phyloP scores from a whole-genome alignment of 1,140 invertebrate genomes.

The Drosophila mojavensis region DNA sequence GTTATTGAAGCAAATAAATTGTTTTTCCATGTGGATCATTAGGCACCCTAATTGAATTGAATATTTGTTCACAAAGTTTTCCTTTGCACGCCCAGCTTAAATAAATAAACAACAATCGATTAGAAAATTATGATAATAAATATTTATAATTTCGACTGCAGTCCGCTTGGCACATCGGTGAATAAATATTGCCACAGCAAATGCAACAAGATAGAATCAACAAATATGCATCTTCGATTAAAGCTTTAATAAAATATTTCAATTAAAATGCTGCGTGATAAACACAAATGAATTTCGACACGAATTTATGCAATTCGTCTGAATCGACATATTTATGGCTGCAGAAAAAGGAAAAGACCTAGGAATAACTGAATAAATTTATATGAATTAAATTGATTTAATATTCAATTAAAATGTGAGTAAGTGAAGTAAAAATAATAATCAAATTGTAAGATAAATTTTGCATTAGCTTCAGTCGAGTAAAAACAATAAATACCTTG shows the following conservation, averaged over 20 bases:
- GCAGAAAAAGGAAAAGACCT: no score
- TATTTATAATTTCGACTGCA: conserved; percentile 48
- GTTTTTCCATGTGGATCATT: conserved; percentile 67
- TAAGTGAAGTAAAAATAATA: no score
- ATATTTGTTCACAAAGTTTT: conserved; percentile 57
- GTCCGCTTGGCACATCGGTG: neutral
- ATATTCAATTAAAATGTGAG: no score
- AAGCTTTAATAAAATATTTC: conserved; percentile 17
- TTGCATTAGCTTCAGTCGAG: no score
- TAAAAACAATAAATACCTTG: no score
- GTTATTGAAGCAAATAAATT: conserved; percentile 54
- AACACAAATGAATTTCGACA: neutral
- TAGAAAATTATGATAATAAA: conserved; percentile 60
- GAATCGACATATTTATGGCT: no score
- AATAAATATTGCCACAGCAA: conserved; percentile 3
- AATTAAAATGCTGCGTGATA: conserved; percentile 10
- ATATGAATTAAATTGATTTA: no score
- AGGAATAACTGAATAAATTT: no score
- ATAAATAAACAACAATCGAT: conserved; percentile 66
- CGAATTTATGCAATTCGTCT: neutral
- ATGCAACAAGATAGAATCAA: neutral
- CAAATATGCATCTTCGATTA: conserved; percentile 11
- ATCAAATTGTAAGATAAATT: no score
- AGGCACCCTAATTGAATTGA: conserved; percentile 66
- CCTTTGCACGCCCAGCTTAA: conserved; percentile 19